Evolutionary conservation across 2,797 vertebrate genomes (phyloP).

Genomic region (Poecile montanus): DNA sequence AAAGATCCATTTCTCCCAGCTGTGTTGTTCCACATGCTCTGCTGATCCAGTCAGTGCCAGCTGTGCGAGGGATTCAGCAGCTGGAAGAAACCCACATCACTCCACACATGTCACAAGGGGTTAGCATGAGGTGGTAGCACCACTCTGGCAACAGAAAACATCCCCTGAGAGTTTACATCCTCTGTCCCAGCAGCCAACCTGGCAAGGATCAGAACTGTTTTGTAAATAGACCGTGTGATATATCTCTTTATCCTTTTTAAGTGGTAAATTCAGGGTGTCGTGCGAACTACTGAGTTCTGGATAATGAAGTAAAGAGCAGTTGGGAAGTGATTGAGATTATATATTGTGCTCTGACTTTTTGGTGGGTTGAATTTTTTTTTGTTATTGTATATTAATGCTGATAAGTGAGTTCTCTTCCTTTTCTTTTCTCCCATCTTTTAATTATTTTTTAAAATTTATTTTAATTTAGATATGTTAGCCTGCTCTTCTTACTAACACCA

Average conservation of each 20-base stretch:
- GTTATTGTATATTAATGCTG: not conserved
- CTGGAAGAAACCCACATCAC: not conserved
- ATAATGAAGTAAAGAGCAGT: not conserved
- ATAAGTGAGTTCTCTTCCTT: not conserved
- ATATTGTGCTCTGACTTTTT: not conserved
- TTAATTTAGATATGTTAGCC: not conserved
- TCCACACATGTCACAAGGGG: not conserved
- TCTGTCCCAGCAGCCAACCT: not conserved
- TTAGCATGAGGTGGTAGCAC: not conserved
- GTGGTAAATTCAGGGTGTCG: fast-evolving
- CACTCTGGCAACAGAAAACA: not conserved
- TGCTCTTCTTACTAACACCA: not conserved
- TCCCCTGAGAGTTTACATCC: not conserved
- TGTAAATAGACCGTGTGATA: not conserved
- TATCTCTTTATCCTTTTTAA: not conserved
- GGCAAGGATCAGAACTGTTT: fast-evolving
- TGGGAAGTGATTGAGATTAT: not conserved
- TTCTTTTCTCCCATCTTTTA: fast-evolving
- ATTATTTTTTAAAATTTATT: not conserved
- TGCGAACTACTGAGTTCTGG: not conserved
- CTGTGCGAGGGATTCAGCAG: not conserved
- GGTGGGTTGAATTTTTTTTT: not conserved
- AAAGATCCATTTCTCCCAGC: not conserved
- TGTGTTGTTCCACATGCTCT: not conserved
- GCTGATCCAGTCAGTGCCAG: not conserved